Evolutionary conservation across 1,140 invertebrate species (phyloP).

Genomic region (Forficula auricularia): DNA sequence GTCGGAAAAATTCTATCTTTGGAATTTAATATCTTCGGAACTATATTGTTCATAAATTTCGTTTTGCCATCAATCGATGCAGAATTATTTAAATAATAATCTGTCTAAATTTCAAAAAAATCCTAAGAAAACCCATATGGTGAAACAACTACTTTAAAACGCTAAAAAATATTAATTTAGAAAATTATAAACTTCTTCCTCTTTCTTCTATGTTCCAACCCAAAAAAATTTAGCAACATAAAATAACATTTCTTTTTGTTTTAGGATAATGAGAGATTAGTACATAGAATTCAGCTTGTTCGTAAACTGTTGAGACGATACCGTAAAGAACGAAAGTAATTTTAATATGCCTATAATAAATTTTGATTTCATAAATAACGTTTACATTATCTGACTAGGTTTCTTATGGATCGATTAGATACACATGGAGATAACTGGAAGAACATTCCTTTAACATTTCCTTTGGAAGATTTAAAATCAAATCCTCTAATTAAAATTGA

Average conservation of each 20-base stretch:
- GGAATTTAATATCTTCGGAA: no score
- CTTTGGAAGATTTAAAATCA: not conserved
- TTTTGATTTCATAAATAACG: constrained; percentile 17
- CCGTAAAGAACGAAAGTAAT: constrained; percentile 31
- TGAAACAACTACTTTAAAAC: no score
- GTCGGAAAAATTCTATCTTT: no score
- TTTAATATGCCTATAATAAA: constrained; percentile 13
- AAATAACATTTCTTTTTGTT: constrained; percentile 12
- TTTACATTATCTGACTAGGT: not conserved
- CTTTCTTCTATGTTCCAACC: no score
- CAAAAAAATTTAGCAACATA: no score
- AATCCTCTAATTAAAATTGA: constrained; percentile 20
- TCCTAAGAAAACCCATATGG: no score
- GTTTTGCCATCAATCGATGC: no score
- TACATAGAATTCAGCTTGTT: constrained; percentile 28
- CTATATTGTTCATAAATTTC: no score
- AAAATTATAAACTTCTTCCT: no score
- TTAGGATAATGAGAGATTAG: constrained; percentile 30
- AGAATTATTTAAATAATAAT: no score
- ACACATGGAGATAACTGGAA: not conserved
- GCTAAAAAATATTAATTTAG: no score
- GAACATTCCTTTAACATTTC: constrained; percentile 2
- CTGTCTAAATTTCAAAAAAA: no score
- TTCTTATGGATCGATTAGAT: not conserved
- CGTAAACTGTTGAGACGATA: constrained; percentile 27